A percentile compares a stretch with the other conserved stretches of the same genome.
Evolutionary conservation across 2,888 invertebrate species (phyloP).

Genomic region (Spatulosminthurus flaviceps): DNA sequence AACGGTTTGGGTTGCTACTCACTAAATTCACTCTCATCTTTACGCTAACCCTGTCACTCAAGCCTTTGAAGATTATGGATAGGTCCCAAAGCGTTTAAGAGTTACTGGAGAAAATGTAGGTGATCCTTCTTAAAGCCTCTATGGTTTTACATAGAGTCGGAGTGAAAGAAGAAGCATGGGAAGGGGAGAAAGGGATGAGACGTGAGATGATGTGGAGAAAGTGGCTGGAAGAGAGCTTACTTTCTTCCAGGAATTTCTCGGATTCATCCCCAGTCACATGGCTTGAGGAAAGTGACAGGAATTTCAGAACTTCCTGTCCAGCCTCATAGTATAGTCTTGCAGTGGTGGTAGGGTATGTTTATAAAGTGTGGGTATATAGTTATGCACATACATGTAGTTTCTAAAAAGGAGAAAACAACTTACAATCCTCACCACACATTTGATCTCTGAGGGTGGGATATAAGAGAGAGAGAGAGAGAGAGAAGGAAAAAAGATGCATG

Average conservation of each 20-base stretch:
- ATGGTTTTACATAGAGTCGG: too few relatives aligned
- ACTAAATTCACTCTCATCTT: not conserved
- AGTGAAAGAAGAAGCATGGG: not conserved
- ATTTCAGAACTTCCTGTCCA: not conserved
- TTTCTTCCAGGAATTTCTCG: not conserved
- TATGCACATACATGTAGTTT: too few relatives aligned
- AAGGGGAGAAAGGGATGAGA: not conserved
- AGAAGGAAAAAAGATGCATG: not conserved
- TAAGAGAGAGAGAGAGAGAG: not conserved
- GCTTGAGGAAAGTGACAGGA: not conserved
- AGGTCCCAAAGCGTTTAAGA: constrained; percentile 17
- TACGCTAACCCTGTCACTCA: too few relatives aligned
- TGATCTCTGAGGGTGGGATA: too few relatives aligned
- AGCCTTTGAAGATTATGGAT: not conserved
- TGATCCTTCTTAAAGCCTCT: not conserved
- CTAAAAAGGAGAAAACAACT: too few relatives aligned
- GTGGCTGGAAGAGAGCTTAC: not conserved
- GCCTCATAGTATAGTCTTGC: too few relatives aligned
- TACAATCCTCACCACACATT: too few relatives aligned
- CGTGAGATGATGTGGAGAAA: constrained; percentile 14
- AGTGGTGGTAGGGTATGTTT: too few relatives aligned
- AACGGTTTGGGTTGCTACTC: too few relatives aligned
- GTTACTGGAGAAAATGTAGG: not conserved
- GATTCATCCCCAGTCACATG: constrained; percentile 9
- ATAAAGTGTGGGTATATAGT: too few relatives aligned